Base-by-base conservation (phyloP, 2,113 vertebrate genomes). In the Rynchops niger region DNA sequence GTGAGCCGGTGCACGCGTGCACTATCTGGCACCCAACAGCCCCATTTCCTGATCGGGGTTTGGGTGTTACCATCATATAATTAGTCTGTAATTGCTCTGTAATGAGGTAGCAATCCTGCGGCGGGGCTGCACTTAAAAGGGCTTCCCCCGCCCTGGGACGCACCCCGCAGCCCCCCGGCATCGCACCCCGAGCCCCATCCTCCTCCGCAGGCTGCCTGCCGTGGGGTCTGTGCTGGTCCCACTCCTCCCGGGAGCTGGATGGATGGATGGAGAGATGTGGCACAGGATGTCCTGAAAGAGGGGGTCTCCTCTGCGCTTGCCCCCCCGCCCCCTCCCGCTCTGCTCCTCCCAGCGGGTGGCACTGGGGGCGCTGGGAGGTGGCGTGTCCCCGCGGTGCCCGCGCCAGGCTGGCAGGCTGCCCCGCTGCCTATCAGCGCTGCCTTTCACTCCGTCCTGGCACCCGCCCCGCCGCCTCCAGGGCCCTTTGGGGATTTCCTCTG, bases 31-130 rank as follows among this genome's bases (percentile, higher is more conserved):
- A 65, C 58, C 45, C 90, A 8, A 50, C 82, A 52, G 58, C 6
- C 88, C 91, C 80, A 47, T 32, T 83, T 91, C 89, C 95, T 76
- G 45, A 79, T 85, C 15, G 1, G 73, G 86, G 8, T 95, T 93
- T 87, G 96, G 93, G 96, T 47, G 96, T 95, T 89, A 26, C 93
- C 86, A 9, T 23, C 43, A 0, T 23, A 3, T 93, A 96, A 97
- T 95, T 86, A 94, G 72, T 27, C 85, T 19, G 19, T 93, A 96
- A 96, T 96, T 94, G 69, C 93, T 89, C 89, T 34, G 12, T 95
- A 94, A 95, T 59, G 86, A 96, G 86, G 80, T 45, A 45, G 61
- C 76, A 42, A 71, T 81, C 89, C 91, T 84, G 94, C 1, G 91
- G 93, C 7, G 2, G 63, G 82, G 12, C 71, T 49, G 69, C 26